Evolutionary conservation across 2,113 vertebrate species (phyloP), one percentile per base, ranked within the genome.

Genomic region (Peromyscus maniculatus): DNA sequence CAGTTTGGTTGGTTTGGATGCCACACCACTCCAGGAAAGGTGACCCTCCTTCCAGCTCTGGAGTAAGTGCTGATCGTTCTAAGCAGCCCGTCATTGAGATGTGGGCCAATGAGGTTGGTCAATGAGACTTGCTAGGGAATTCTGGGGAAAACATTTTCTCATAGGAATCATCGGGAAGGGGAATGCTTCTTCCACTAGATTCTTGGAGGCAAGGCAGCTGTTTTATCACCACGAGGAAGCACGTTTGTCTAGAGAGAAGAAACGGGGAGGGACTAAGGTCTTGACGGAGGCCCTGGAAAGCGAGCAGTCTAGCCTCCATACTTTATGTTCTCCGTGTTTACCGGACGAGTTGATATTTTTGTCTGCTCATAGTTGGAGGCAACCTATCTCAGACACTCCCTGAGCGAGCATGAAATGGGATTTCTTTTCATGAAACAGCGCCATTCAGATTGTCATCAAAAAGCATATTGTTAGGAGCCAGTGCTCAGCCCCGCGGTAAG

Each of bases 311-410:
- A 2, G 1, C 12, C 21, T 64, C 33, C 17, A 0, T 33, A 11
- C 43, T 77, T 66, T 46, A 28, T 91, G 62, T 87, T 43, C 55
- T 92, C 57, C 0, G 17, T 24, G 24, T 91, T 55, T 91, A 86
- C 43, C 59, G 4, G 82, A 31, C 22, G 49, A 52, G 31, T 92
- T 67, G 88, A 21, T 72, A n/a, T 96, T 95, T 97, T 89, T 82
- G 84, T 16, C 57, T 87, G 12, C 80, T 49, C 19, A 7, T 1
- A 69, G 46, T 64, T 59, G 64, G 91, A 79, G 89, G 71, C 88
- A 92, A 0, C 43, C 16, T 97, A 0, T 87, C 19, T 82, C 22
- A 88, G 77, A 69, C 39, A 43, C 74, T 93, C 69, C 52, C 77
- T 83, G 36, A 75, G 31, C 83, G 59, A 83, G 95, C 79, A 26